phyloP scores from a whole-genome alignment of 2,888 invertebrate genomes.

The Acanthosepion esculentum region DNA sequence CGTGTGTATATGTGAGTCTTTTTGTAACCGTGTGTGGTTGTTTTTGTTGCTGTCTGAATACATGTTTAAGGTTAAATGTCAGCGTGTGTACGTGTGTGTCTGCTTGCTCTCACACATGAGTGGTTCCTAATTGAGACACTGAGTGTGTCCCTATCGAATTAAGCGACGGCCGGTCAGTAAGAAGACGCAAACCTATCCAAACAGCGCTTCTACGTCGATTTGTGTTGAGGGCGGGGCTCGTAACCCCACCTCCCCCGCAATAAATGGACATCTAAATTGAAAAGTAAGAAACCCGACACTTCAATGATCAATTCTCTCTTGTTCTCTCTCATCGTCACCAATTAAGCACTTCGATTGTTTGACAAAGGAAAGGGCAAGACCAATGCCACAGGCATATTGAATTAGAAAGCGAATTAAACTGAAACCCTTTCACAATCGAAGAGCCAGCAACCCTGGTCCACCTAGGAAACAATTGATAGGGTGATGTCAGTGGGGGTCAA shows the following conservation, averaged over 20 bases:
- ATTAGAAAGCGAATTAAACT: neutral
- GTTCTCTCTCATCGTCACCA: neutral
- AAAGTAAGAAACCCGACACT: neutral
- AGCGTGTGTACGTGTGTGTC: neutral
- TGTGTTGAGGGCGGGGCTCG: neutral
- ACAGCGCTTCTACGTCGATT: neutral
- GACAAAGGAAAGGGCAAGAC: neutral
- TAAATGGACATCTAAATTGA: constrained; percentile 33
- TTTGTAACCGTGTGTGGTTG: too few relatives aligned
- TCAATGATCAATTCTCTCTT: neutral
- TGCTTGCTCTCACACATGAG: neutral
- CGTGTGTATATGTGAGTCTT: too few relatives aligned
- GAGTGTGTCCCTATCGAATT: neutral
- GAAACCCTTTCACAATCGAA: neutral
- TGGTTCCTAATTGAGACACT: neutral
- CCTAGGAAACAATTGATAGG: neutral
- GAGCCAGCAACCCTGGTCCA: neutral
- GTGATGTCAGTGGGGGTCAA: neutral
- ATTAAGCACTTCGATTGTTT: neutral
- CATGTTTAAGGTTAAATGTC: neutral
- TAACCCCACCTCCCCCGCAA: neutral
- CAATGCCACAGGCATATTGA: neutral
- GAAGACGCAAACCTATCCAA: neutral
- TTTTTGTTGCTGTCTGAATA: neutral
- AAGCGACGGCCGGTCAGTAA: neutral